A percentile compares a stretch with the other conserved stretches of the same genome.
Evolutionary conservation across 2,797 vertebrate species (phyloP).

Genomic region (Gambusia yucatana): DNA sequence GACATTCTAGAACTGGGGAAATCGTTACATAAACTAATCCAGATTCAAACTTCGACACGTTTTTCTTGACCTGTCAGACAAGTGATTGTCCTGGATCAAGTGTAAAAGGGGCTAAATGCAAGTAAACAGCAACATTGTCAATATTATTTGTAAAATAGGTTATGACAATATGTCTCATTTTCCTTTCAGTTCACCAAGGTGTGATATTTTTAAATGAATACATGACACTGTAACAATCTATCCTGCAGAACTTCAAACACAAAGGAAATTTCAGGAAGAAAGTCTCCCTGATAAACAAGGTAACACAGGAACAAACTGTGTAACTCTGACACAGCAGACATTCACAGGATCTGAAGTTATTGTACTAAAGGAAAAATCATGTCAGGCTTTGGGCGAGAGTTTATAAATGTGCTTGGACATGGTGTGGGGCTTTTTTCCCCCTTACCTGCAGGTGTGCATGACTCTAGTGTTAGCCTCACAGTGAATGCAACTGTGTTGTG

Average conservation of each 20-base stretch:
- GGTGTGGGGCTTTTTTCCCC: conserved; percentile 2
- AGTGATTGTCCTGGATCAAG: neutral
- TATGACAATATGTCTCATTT: neutral
- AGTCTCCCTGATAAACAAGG: conserved; percentile 5
- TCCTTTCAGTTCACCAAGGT: neutral
- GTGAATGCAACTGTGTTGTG: conserved; percentile 2
- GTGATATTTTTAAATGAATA: neutral
- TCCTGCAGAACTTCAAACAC: neutral
- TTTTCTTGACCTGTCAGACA: neutral
- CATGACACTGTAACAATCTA: neutral
- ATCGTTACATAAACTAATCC: neutral
- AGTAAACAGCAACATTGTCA: neutral
- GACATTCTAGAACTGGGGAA: neutral
- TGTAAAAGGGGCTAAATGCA: neutral
- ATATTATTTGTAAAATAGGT: neutral
- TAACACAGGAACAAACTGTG: conserved; percentile 11
- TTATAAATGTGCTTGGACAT: conserved; percentile 31
- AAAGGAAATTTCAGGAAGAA: neutral
- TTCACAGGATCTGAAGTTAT: conserved; percentile 32
- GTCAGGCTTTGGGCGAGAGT: conserved; percentile 24
- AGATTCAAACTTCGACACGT: neutral
- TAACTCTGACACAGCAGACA: conserved; percentile 17
- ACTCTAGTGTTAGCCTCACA: conserved; percentile 9
- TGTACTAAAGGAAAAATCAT: conserved; percentile 38
- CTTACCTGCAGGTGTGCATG: neutral